Evolutionary conservation across 2,888 invertebrate genomes (phyloP), one percentile per base, ranked within the genome.

Genomic region (Agapostemon virescens): DNA sequence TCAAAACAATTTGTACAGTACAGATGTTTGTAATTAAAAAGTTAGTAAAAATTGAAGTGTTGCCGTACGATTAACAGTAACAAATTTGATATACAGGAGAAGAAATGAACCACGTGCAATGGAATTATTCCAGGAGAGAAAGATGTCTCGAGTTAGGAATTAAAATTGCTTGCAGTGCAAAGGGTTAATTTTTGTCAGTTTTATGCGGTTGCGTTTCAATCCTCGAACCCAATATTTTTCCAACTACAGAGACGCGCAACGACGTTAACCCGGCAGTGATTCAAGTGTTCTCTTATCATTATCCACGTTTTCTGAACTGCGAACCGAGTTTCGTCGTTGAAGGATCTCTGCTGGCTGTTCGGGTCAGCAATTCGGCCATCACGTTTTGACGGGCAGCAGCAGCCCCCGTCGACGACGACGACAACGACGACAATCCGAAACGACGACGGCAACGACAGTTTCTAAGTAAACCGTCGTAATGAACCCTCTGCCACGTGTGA

Each of bases 391-490:
- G 61, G 38, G 58, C 30, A 63, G 69, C 30, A 63, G 69, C 20
- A 58, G 75, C 52, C 61, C 74, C 30, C 74, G 5, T n/a, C 33
- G 64, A 75, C 61, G 36, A 58, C 58, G 58, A 69, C 74, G 70
- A 64, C 77, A 69, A 85, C 77, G 81, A 33, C 33, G 64, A 77
- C 77, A 79, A 79, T 69, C 71, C 52, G 72, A 77, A 78, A 75
- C 61, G 36, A 58, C 58, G 58, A 69, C 74, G 70, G 68, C 77
- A 69, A 85, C 77, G 81, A 81, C 52, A 45, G 61, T 76, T 69
- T 33, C 66, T 26, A 38, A 67, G 63, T 67, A 71, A 81, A 76
- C 74, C 69, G 55, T 81, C 75, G 52, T 85, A 85, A 85, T 74
- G 84, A 85, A 84, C 79, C 73, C 74, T 76, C 58, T 49, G 40